Percentiles rank a stretch among this genome's conserved stretches.
Evolutionary conservation across 2,797 vertebrate genomes (phyloP).

Genomic region (Sebastes itinus): DNA sequence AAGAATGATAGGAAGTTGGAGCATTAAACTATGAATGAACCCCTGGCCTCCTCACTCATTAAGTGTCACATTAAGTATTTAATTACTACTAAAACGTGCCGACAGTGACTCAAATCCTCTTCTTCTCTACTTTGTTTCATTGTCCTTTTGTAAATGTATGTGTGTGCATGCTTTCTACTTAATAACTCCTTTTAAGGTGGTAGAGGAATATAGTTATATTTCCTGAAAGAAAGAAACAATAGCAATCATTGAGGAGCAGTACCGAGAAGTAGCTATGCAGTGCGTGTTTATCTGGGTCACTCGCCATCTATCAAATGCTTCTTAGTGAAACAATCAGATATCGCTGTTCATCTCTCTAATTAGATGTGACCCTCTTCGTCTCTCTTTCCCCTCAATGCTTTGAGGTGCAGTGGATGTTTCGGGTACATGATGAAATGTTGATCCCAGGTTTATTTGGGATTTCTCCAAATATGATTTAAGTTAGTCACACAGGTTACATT

Average conservation of each 20-base stretch:
- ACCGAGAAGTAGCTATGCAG: not conserved
- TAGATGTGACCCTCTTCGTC: not conserved
- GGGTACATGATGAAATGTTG: not conserved
- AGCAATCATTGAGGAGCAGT: not conserved
- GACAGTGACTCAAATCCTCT: not conserved
- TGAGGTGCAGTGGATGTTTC: not conserved
- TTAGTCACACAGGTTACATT: not conserved
- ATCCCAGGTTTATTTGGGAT: not conserved
- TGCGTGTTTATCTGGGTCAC: conserved; percentile 8
- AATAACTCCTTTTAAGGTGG: not conserved
- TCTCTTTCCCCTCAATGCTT: not conserved
- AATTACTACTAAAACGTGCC: not conserved
- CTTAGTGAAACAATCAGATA: conserved; percentile 9
- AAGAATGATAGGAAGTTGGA: not conserved
- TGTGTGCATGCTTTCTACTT: not conserved
- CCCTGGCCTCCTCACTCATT: not conserved
- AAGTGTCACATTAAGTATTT: not conserved
- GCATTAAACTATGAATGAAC: conserved; percentile 2
- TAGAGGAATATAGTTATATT: not conserved
- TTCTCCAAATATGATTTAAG: not conserved
- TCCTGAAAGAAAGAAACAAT: not conserved
- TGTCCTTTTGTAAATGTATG: not conserved
- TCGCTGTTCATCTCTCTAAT: conserved; percentile 7
- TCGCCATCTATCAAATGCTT: not conserved
- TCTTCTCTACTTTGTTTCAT: not conserved